A percentile compares a stretch with the other conserved stretches of the same genome.
Conservation (phyloP, 2,888 invertebrate species). For the Cataglyphis albicans region DNA sequence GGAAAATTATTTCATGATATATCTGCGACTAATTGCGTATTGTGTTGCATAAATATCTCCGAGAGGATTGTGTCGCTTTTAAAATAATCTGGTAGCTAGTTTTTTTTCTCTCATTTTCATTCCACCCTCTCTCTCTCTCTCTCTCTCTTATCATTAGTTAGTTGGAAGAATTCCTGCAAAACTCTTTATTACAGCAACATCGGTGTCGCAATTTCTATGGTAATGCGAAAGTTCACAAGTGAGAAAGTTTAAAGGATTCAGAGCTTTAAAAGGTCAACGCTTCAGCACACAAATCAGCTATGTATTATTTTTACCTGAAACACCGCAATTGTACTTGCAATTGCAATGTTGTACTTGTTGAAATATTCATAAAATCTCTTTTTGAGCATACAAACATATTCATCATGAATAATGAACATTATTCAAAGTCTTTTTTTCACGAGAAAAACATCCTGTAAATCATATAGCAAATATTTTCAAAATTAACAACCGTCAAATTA, state of each 20-base stretch:
- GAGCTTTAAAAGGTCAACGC: slow-evolving; percentile 14
- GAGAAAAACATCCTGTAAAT: background rate
- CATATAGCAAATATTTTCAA: background rate
- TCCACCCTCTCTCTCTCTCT: no score
- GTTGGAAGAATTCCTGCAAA: slow-evolving; percentile 26
- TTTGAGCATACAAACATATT: no score
- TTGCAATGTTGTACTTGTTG: background rate
- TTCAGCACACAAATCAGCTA: background rate
- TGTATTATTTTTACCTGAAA: background rate
- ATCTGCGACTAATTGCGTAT: slow-evolving; percentile 26
- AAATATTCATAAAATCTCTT: background rate
- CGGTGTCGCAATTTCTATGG: slow-evolving; percentile 42
- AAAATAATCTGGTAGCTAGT: slow-evolving; percentile 24
- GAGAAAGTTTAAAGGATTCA: slow-evolving; percentile 24
- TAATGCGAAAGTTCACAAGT: slow-evolving; percentile 39
- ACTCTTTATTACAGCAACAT: slow-evolving; percentile 37
- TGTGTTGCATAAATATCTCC: slow-evolving; percentile 16
- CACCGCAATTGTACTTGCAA: background rate
- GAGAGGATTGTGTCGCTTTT: slow-evolving; percentile 1
- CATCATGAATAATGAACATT: no score
- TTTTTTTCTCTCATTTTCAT: background rate
- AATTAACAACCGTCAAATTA: slow-evolving; percentile 3
- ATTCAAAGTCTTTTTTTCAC: background rate
- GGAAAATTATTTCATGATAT: background rate
- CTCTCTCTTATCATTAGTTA: background rate